Conservation (phyloP, 2,797 vertebrate species). For the Phoebastria nigripes region DNA sequence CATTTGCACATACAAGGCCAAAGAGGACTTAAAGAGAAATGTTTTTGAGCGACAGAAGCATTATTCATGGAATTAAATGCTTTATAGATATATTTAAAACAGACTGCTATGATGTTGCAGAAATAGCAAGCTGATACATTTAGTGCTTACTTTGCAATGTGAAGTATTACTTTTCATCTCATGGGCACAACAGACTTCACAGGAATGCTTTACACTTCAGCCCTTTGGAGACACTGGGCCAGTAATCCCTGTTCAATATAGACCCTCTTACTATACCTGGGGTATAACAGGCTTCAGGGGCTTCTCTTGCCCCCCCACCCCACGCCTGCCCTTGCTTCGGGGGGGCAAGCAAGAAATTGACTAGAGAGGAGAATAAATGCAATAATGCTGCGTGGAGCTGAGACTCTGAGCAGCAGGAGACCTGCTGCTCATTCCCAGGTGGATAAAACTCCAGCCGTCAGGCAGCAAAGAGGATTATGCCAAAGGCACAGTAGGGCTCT, state of each 20-base stretch:
- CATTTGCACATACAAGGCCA: background rate
- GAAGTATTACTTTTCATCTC: background rate
- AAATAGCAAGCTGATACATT: background rate
- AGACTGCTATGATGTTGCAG: background rate
- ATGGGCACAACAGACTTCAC: background rate
- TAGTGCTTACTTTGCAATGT: background rate
- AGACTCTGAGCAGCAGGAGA: background rate
- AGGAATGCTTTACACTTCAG: background rate
- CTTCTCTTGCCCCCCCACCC: background rate
- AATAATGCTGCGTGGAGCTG: background rate
- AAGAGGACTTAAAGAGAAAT: background rate
- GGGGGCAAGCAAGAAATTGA: background rate
- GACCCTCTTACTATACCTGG: background rate
- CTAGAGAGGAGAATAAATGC: background rate
- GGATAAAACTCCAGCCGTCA: background rate
- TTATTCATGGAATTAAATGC: background rate
- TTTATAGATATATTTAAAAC: background rate
- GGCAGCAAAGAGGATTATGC: background rate
- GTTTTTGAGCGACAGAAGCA: background rate
- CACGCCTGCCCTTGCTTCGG: background rate
- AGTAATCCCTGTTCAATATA: background rate
- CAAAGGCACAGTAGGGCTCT: background rate
- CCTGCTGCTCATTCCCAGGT: rapidly evolving
- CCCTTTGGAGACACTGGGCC: background rate
- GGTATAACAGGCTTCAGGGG: background rate